Conservation (phyloP, 2,113 vertebrate genomes). For the Clarias batrachus region DNA sequence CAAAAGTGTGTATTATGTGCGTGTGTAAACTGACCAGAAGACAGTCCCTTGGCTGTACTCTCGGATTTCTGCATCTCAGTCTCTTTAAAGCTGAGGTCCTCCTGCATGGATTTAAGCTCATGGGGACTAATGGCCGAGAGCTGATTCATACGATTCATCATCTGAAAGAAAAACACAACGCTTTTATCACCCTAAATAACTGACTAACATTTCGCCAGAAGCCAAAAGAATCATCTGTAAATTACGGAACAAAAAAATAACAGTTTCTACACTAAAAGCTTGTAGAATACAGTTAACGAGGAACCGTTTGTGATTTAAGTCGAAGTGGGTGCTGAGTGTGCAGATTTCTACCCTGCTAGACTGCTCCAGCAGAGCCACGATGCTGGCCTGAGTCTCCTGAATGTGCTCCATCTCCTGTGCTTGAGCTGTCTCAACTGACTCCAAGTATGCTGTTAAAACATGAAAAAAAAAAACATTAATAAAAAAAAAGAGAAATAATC, state of each 20-base stretch:
- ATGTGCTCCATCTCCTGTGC: constrained; percentile 77
- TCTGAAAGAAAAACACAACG: constrained; percentile 69
- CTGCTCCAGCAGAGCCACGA: constrained; percentile 84
- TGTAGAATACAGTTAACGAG: neutral
- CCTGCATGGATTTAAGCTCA: constrained; percentile 92
- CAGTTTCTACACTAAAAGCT: neutral
- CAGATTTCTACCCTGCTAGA: constrained; percentile 76
- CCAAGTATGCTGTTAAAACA: constrained; percentile 78
- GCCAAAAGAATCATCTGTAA: neutral
- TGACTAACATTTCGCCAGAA: neutral
- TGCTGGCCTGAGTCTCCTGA: constrained; percentile 76
- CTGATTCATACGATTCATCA: constrained; percentile 83
- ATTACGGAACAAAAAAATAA: neutral
- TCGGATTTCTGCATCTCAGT: constrained; percentile 93
- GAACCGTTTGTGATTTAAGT: neutral
- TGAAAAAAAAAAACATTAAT: neutral
- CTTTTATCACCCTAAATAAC: neutral
- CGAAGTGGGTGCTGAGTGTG: neutral
- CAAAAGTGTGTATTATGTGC: neutral
- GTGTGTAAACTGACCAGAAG: constrained; percentile 75
- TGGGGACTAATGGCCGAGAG: constrained; percentile 86
- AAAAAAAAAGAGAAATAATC: neutral
- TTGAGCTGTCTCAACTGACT: constrained; percentile 79
- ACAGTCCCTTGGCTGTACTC: constrained; percentile 85
- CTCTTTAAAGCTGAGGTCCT: constrained; percentile 93